phyloP scores from a whole-genome alignment of 1,140 invertebrate genomes.

The Drosophila pseudoobscura region DNA sequence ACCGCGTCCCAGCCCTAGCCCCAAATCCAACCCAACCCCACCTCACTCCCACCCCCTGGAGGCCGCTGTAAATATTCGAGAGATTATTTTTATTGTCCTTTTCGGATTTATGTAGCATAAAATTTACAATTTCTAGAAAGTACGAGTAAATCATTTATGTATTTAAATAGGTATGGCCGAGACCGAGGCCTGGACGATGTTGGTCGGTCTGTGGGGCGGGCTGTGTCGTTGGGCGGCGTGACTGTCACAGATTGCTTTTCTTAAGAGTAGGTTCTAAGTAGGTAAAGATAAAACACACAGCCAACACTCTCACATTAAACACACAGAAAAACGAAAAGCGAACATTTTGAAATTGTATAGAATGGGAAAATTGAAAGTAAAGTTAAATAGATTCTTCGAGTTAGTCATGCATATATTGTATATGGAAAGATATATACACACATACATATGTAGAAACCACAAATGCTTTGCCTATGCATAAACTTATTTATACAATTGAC shows the following conservation, averaged over 20 bases:
- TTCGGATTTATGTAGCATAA: conserved; percentile 52
- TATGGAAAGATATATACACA: conserved; percentile 16
- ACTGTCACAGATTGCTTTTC: conserved; percentile 19
- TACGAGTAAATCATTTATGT: conserved; percentile 34
- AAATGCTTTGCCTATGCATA: conserved; percentile 63
- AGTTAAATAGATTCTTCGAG: conserved; percentile 31
- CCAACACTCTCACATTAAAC: too few relatives aligned
- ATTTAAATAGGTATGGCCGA: conserved; percentile 24
- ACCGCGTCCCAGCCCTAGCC: conserved; percentile 3
- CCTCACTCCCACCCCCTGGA: conserved; percentile 14
- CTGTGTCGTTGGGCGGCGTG: conserved; percentile 10
- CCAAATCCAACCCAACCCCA: conserved; percentile 3
- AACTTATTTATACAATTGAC: conserved; percentile 66
- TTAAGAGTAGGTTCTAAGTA: conserved; percentile 35
- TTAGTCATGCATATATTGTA: conserved; percentile 42
- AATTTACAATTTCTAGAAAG: conserved; percentile 54
- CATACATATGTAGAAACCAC: conserved; percentile 29
- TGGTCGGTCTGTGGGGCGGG: conserved; percentile 2
- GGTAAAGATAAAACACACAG: conserved; percentile 26
- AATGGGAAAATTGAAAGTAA: conserved; percentile 12
- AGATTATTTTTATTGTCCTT: conserved; percentile 58
- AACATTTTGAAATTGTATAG: conserved; percentile 51
- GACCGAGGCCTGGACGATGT: neutral
- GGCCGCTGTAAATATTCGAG: conserved; percentile 48
- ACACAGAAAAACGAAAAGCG: neutral